Base-by-base conservation (phyloP, 1,140 invertebrate genomes). In the Centruroides sculpturatus region DNA sequence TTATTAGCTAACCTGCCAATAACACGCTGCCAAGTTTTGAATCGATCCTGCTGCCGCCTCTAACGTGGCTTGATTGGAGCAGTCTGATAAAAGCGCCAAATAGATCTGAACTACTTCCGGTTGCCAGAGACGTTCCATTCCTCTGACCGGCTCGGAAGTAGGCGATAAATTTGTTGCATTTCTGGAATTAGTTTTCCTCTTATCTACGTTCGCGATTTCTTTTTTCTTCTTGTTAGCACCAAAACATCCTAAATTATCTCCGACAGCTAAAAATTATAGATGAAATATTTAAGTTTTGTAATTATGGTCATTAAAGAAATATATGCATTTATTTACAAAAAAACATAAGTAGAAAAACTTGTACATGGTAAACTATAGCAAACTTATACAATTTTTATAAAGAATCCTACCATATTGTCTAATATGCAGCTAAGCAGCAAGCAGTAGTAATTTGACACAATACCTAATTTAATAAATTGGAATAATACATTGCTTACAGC, bases 21-120 rank as follows among this genome's bases (percentile, higher is more conserved):
- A 95, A 71, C 94, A 98, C 9, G 93, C 94, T 51, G 93, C 91
- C 46, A 98, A 78, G 79, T 98, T 98, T 76, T 98, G 94, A 64
- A 98, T 80, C 47, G 94, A 93, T 51, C 93, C 94, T 11, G 92
- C 94, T 35, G 92, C 90, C 35, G 94, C 95, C 73, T 98, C 94
- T 46, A 98, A 75, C 1, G 93, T 97, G 78, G 97, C 92, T 0
- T 92, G 91, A 76, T 98, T 96, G 11, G 92, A 94, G 71, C 92
- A 95, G 63, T 90, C 91, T 70, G 93, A 89, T 47, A 98, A 77
- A 56, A 98, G 76, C 23, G 86, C 84, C 66, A 96, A 81, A 76
- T 97, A 98, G 52, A 87, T 83, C 66, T 92, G 88, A 3, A 98
- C 89, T 51, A 82, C 77, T 75, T 96, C 91, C 34, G 91, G 86